A percentile compares a stretch with the other conserved stretches of the same genome.
Evolutionary conservation across 53 echinoderm and acorn worm species (phyloP).

Genomic region (Apostichopus leukothele): DNA sequence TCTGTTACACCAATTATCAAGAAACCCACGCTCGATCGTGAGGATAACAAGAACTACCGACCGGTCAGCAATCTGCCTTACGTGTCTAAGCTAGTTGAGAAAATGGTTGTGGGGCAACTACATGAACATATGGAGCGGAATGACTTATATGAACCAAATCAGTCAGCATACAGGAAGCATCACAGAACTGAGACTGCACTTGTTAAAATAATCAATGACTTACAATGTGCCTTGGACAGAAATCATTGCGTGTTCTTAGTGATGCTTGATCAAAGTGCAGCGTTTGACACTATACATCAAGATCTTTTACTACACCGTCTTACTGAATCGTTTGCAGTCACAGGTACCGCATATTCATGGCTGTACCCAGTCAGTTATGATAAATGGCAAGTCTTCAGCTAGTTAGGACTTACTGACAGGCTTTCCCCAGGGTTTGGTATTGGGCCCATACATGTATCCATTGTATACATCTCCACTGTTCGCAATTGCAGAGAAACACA

Average conservation of each 20-base stretch:
- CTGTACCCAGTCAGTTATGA: conserved; percentile 29
- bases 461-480: no score
- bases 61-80: conserved; percentile 11
- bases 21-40: conserved; percentile 37
- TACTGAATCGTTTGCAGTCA: conserved; percentile 32
- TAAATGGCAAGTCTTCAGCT: conserved; percentile 1
- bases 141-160: no score
- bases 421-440: conserved; percentile 14
- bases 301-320: conserved; percentile 27
- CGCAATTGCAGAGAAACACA: neutral
- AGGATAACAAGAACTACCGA: conserved; percentile 13
- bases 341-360: conserved; percentile 17
- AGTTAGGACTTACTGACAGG: conserved; percentile 1
- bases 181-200: no score
- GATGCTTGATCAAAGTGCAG: neutral
- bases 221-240: no score
- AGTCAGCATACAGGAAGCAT: no score
- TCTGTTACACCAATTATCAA: conserved; percentile 50
- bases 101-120: no score
- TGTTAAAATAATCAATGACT: no score
- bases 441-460: conserved; percentile 17
- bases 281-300: conserved; percentile 11
- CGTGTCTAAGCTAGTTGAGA: no score
- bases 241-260: no score
- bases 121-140: no score